Conservation (phyloP, 2,888 invertebrate species). For the Polyommatus iphigenia region DNA sequence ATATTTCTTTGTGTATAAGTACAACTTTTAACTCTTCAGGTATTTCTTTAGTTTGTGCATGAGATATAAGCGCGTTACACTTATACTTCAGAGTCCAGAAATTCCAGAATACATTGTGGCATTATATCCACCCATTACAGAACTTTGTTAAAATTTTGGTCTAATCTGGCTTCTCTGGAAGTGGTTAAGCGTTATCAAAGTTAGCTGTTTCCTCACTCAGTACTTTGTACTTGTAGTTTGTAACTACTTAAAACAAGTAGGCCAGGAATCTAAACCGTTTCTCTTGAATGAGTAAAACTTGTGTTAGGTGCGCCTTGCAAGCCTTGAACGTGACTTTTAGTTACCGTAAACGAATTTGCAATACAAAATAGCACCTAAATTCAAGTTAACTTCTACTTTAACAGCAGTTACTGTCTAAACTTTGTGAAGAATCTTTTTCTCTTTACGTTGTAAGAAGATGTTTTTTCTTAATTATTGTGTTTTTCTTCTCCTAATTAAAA, state of each 20-base stretch:
- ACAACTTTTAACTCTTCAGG: too few species aligned
- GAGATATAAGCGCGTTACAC: too few species aligned
- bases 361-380: not conserved
- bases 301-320: not conserved
- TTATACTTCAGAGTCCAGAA: too few species aligned
- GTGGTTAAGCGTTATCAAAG: not conserved
- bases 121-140: not conserved
- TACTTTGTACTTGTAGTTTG: constrained; percentile 18
- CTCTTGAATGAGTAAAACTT: constrained; percentile 20
- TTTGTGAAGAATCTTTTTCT: not conserved
- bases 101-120: not conserved
- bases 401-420: not conserved
- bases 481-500: not conserved
- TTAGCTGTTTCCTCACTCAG: not conserved
- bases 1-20: not conserved
- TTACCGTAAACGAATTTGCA: constrained; percentile 18
- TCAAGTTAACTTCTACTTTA: not conserved
- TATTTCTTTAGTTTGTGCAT: not conserved
- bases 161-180: not conserved
- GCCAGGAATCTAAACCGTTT: constrained; percentile 19
- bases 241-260: constrained; percentile 13
- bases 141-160: not conserved
- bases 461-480: not conserved
- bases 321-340: constrained; percentile 19
- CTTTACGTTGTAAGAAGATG: not conserved